phyloP scores from a whole-genome alignment of 2,113 vertebrate species.

The Myotis brandtii region DNA sequence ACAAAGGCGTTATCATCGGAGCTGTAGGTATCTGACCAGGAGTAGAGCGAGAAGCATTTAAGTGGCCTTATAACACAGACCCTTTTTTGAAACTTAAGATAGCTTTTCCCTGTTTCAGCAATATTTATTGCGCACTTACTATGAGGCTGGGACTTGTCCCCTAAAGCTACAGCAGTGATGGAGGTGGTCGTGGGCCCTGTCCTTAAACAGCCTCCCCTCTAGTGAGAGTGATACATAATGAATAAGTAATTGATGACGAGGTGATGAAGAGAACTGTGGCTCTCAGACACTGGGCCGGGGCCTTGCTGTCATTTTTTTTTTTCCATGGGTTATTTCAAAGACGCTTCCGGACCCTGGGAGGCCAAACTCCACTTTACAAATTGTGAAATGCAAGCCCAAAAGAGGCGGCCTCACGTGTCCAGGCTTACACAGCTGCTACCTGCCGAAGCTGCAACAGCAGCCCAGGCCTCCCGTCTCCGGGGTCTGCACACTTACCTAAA shows the following conservation, averaged over 20 bases:
- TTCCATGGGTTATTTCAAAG: neutral
- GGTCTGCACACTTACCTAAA: neutral
- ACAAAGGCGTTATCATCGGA: neutral
- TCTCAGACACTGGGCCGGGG: accelerated
- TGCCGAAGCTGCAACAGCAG: neutral
- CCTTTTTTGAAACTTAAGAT: neutral
- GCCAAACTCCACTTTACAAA: neutral
- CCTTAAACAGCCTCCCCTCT: neutral
- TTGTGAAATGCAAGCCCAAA: neutral
- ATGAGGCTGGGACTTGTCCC: neutral
- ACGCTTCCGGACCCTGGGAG: neutral
- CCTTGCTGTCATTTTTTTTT: neutral
- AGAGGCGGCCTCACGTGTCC: neutral
- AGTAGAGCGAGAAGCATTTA: neutral
- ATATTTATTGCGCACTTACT: neutral
- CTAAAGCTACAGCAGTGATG: neutral
- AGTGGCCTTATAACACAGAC: neutral
- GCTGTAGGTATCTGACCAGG: neutral
- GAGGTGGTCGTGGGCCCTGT: neutral
- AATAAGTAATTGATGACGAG: neutral
- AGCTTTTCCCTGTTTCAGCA: neutral
- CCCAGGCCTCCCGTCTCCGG: neutral
- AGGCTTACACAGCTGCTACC: neutral
- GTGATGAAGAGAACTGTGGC: neutral
- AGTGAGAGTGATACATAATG: neutral